Conservation (phyloP, 2,797 vertebrate species). For the Spinus olivaceus region DNA sequence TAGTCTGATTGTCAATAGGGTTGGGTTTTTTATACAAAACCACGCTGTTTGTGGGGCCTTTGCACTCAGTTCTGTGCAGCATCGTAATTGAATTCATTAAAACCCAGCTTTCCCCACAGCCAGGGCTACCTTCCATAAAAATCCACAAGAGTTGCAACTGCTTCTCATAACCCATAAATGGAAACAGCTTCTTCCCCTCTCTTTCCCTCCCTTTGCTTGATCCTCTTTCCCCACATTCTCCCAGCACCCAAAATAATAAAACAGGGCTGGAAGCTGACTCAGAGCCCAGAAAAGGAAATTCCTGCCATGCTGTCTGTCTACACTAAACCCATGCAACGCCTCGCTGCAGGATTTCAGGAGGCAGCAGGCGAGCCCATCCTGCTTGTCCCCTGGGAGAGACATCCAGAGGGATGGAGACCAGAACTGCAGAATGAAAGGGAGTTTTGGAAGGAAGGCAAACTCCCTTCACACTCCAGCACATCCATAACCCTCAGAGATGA, state of each 20-base stretch:
- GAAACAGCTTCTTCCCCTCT: neutral
- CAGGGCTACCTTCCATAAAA: conserved; percentile 11
- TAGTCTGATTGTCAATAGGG: neutral
- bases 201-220: neutral
- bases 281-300: conserved; percentile 13
- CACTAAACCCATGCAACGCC: neutral
- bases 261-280: neutral
- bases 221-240: neutral
- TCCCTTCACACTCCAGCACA: neutral
- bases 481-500: neutral
- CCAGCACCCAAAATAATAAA: neutral
- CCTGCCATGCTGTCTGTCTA: neutral
- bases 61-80: neutral
- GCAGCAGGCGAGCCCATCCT: neutral
- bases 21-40: neutral
- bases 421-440: neutral
- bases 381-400: neutral
- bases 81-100: neutral
- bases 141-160: neutral
- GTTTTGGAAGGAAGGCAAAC: neutral
- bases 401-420: neutral
- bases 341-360: neutral
- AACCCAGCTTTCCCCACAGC: neutral
- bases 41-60: neutral
- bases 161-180: neutral